Evolutionary conservation across 2,797 vertebrate species (phyloP), one percentile per base, ranked within the genome.

Genomic region (Rhynchotus rufescens): DNA sequence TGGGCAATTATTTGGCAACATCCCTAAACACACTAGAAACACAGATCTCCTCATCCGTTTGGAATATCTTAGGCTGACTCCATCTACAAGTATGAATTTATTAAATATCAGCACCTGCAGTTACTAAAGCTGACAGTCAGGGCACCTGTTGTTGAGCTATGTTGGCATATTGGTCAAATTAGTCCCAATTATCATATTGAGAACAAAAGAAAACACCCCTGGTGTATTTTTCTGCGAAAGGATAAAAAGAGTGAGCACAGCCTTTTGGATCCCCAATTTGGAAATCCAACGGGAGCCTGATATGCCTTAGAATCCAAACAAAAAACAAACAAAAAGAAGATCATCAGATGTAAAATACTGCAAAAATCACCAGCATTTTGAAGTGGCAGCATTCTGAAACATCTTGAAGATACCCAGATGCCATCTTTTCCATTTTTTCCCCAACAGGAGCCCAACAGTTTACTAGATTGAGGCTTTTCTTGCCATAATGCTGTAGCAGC

Each of bases 401-500:
- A 47, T 73, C 38, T 56, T 71, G 52, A 86, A 87, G 91, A 68
- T 81, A 90, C 88, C 32, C 38, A 25, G 38, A 71, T 88, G 69
- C 44, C 52, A 84, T 17, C 65, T 59, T 65, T 57, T 83, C 69
- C 74, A 79, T 20, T 49, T 73, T 80, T 64, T 77, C 89, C 85
- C 45, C 59, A 93, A 40, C 12, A 57, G 36, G 38, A 90, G 47
- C 49, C 59, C 52, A 92, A 75, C 11, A 84, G 38, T 16, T 52
- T 88, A 84, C 25, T 61, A 88, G 80, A 88, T 62, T 61, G 67
- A 56, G 94, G 64, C 40, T 17, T 89, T 73, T 88, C 47, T 69
- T 93, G 45, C 60, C 52, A 32, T 32, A 93, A 57, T 26, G 75
- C 74, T 0, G 0, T 20, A 92, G 94, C 91, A 96, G 93, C 94